Conservation (phyloP, 1,140 invertebrate species). For the Pteromalus puparum region DNA sequence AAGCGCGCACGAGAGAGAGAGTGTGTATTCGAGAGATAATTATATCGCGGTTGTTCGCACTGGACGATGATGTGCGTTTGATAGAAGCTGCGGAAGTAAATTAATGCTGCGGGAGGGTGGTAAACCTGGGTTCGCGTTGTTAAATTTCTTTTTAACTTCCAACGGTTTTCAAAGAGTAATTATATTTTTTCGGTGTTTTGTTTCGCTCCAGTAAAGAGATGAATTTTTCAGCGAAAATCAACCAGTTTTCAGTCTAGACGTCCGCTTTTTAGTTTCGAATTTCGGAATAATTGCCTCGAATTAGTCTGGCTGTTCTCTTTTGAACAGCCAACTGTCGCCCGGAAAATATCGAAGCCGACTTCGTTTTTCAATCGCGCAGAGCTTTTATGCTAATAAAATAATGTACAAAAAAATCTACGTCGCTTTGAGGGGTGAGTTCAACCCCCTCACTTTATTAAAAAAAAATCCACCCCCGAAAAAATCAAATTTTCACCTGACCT, state of each 20-base stretch:
- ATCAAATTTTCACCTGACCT: neutral
- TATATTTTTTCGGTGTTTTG: neutral
- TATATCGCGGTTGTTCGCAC: constrained; percentile 11
- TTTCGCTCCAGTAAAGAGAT: neutral
- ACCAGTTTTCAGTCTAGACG: neutral
- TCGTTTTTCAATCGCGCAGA: no score
- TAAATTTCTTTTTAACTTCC: neutral
- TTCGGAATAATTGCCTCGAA: no score
- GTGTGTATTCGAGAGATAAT: neutral
- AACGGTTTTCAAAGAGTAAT: neutral
- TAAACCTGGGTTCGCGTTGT: no score
- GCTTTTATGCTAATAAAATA: no score
- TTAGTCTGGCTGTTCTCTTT: no score
- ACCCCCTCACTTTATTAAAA: no score
- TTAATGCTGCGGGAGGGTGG: neutral
- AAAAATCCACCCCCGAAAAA: neutral
- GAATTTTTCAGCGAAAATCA: neutral
- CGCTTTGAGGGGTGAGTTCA: no score
- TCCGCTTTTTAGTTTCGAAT: no score
- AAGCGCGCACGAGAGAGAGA: no score
- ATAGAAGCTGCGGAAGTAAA: neutral
- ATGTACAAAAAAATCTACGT: no score
- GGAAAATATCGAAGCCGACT: no score
- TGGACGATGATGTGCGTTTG: neutral
- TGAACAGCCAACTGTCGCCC: no score